Evolutionary conservation across 2,888 invertebrate genomes (phyloP).

Genomic region (Temnothorax unifasciatus): DNA sequence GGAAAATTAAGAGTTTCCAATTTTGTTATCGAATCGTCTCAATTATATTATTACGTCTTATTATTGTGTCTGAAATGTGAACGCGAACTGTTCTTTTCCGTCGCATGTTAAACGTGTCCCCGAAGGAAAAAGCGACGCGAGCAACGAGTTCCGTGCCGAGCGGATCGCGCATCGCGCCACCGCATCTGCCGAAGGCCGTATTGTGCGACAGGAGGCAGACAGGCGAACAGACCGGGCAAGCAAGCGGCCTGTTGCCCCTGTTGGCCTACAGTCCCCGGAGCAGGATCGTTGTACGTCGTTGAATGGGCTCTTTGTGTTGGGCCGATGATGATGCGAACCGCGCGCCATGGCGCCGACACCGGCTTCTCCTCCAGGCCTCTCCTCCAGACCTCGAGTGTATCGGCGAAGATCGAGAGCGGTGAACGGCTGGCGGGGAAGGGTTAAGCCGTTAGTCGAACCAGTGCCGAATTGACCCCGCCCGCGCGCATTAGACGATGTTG

Average conservation of each 20-base stretch:
- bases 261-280: constrained; percentile 42
- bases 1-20: not conserved
- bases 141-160: constrained; percentile 23
- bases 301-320: constrained; percentile 77
- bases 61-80: not conserved
- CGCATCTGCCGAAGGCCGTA: constrained; percentile 45
- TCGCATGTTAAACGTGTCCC: not conserved
- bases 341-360: constrained; percentile 37
- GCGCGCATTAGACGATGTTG: constrained; percentile 15
- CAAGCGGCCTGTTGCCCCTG: constrained; percentile 34
- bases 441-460: constrained; percentile 55
- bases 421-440: not conserved
- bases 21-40: not conserved
- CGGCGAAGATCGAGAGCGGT: not conserved
- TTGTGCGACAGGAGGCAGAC: constrained; percentile 30
- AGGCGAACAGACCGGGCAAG: not conserved
- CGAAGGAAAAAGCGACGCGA: constrained; percentile 24
- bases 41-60: not conserved
- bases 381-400: not conserved
- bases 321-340: constrained; percentile 56
- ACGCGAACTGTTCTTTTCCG: not conserved
- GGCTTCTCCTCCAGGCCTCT: not conserved
- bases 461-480: constrained; percentile 19
- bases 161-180: constrained; percentile 1
- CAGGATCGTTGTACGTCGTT: constrained; percentile 74